Evolutionary conservation across 2,113 vertebrate genomes (phyloP).

Genomic region (Indri indri): DNA sequence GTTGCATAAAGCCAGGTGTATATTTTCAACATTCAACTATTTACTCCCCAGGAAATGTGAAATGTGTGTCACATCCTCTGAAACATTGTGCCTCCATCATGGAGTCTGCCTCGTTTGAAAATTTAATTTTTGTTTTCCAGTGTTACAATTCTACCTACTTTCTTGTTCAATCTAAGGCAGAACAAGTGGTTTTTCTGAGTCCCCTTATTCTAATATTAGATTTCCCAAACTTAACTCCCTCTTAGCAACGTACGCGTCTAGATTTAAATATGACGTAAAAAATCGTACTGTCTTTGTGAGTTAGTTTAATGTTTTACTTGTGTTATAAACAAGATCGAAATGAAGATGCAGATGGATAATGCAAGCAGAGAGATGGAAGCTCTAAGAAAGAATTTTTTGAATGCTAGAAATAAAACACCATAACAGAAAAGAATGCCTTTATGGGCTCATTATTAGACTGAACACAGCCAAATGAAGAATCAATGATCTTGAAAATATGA

Average conservation of each 20-base stretch:
- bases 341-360: background rate
- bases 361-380: no score
- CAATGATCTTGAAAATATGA: background rate
- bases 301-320: background rate
- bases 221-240: background rate
- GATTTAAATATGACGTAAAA: background rate
- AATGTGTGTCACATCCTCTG: background rate
- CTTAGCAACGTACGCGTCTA: background rate
- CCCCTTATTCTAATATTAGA: background rate
- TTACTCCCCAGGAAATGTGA: conserved; percentile 32
- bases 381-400: no score
- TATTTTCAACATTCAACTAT: conserved; percentile 24
- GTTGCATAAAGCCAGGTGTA: background rate
- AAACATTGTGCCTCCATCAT: background rate
- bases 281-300: background rate
- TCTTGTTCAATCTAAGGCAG: background rate
- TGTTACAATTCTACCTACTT: background rate
- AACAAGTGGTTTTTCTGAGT: background rate
- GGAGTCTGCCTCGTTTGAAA: background rate
- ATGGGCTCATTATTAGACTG: no score
- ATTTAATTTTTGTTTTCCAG: background rate
- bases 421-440: no score
- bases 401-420: no score
- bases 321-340: background rate
- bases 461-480: background rate